phyloP scores from a whole-genome alignment of 2,888 invertebrate species.

The Caenorhabditis japonica region DNA sequence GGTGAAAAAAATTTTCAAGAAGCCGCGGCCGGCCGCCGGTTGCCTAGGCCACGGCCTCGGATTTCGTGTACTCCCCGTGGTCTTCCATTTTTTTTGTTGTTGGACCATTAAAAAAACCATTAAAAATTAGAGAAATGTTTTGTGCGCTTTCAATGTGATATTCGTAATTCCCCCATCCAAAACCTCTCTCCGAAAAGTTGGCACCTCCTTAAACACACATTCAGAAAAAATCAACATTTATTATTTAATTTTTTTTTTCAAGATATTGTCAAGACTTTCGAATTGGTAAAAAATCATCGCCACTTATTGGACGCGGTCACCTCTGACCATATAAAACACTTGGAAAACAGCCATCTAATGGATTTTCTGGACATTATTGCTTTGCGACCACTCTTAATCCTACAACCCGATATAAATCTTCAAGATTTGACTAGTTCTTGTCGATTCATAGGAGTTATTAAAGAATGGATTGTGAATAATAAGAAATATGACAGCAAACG shows the following conservation, averaged over 20 bases:
- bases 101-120: no score
- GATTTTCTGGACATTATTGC: slow-evolving; percentile 32
- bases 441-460: slow-evolving; percentile 12
- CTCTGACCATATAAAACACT: background rate
- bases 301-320: slow-evolving; percentile 13
- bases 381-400: slow-evolving; percentile 10
- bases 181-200: no score
- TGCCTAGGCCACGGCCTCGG: no score
- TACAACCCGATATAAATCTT: slow-evolving; percentile 8
- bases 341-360: background rate
- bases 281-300: slow-evolving; percentile 22
- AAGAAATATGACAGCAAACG: background rate
- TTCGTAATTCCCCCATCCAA: no score
- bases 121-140: no score
- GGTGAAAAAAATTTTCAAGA: no score
- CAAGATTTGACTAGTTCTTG: slow-evolving; percentile 28
- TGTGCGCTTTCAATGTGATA: no score
- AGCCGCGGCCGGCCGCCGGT: no score
- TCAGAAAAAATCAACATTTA: no score
- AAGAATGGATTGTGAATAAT: slow-evolving; percentile 11
- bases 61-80: no score
- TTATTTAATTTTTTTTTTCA: background rate
- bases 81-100: no score
- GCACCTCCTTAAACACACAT: no score
- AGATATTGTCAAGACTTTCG: slow-evolving; percentile 16